phyloP scores from a whole-genome alignment of 23 tunicate genomes.

The Oikopleura albicans region DNA sequence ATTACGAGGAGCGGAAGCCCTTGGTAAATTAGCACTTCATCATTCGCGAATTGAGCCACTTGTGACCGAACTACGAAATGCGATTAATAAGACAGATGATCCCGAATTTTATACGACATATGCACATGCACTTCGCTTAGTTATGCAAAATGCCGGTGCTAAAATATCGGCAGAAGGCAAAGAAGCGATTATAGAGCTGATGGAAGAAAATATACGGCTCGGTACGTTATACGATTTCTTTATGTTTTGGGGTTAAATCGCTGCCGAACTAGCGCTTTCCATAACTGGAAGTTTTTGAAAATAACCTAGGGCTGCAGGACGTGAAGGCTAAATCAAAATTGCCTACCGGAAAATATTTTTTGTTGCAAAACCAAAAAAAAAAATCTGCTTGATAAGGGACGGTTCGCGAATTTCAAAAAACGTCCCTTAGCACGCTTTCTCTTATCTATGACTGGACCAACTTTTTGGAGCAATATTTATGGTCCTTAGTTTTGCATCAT shows the following conservation, averaged over 20 bases:
- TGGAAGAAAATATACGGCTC: slow-evolving; percentile 2
- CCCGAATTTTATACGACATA: slow-evolving; percentile 8
- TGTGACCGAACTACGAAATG: slow-evolving; percentile 44
- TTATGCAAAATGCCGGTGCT: background rate
- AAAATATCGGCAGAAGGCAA: background rate
- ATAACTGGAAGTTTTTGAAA: too few relatives aligned
- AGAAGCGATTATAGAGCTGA: background rate
- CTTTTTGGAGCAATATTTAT: too few relatives aligned
- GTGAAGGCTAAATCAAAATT: too few relatives aligned
- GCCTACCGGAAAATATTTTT: background rate
- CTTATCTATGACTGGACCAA: too few relatives aligned
- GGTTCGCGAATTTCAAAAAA: too few relatives aligned
- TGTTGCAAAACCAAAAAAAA: background rate
- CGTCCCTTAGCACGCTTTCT: too few relatives aligned
- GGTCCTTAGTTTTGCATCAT: too few relatives aligned
- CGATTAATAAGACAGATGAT: slow-evolving; percentile 30
- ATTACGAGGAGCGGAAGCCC: slow-evolving; percentile 48
- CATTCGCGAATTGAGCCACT: slow-evolving; percentile 63
- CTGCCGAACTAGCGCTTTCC: too few relatives aligned
- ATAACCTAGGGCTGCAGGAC: too few relatives aligned
- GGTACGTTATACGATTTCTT: background rate
- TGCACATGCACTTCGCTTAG: background rate
- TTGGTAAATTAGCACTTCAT: slow-evolving; percentile 37
- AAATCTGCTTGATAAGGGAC: too few relatives aligned
- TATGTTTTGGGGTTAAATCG: too few relatives aligned